Evolutionary conservation across 2,113 vertebrate genomes (phyloP).

Genomic region (Calidris pugnax): DNA sequence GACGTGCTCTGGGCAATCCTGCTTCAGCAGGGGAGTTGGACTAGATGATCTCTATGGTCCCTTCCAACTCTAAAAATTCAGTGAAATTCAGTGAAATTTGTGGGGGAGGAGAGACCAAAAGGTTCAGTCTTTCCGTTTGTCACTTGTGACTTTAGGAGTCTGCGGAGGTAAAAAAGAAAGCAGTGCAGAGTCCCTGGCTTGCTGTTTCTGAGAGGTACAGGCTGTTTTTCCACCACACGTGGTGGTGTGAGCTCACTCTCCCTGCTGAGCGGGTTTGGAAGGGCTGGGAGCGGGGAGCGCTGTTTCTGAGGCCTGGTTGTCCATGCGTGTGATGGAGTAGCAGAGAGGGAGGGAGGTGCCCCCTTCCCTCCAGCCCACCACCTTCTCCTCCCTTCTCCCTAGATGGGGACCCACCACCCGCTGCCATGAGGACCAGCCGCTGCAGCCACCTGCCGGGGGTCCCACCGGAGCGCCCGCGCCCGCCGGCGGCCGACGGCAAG

Average conservation of each 20-base stretch:
- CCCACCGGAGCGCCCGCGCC: slow-evolving; percentile 71
- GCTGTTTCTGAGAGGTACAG: neutral
- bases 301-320: neutral
- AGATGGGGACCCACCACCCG: slow-evolving; percentile 77
- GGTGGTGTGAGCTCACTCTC: neutral
- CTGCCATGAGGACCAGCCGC: slow-evolving; percentile 81
- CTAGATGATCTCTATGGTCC: too few relatives aligned
- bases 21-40: too few relatives aligned
- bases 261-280: rapidly evolving
- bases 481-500: slow-evolving; percentile 66
- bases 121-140: neutral
- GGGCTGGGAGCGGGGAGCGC: neutral
- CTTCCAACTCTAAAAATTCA: too few relatives aligned
- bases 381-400: slow-evolving; percentile 39
- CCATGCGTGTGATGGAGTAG: neutral
- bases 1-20: too few relatives aligned
- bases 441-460: slow-evolving; percentile 82
- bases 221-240: rapidly evolving
- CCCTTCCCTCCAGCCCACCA: neutral
- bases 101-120: neutral
- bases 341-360: neutral
- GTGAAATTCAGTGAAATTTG: neutral
- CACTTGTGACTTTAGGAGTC: neutral
- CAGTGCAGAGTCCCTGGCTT: rapidly evolving
- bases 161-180: neutral